Base-by-base conservation (phyloP, 2,888 invertebrate species). In the Blastobasis lacticolella region DNA sequence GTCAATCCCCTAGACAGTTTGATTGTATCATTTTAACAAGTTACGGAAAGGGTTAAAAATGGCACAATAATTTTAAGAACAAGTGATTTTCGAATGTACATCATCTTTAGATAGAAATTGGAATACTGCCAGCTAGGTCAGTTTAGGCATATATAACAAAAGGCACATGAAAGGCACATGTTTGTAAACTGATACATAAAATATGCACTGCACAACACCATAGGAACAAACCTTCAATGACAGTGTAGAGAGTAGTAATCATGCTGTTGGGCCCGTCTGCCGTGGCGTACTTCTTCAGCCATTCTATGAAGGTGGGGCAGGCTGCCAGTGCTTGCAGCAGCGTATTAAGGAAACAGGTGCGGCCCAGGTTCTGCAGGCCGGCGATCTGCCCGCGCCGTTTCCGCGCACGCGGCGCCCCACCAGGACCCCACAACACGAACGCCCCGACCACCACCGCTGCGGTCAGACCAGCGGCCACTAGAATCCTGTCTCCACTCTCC, bases 301-400 rank as follows among this genome's bases (percentile, higher is more conserved):
- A 98, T 9, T 91, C 90, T 54, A 94, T 91, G 70, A 97, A 95
- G 55, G 91, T 91, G 42, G 95, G 94, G 75, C 96, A 96, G 4
- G 97, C 94, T 37, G 97, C 95, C 60, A 97, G 84, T 3, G 96
- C 95, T 85, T 98, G 98, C 37, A 98, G 88, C 47, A 97, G 86
- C 0, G 97, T 95, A 83, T 98, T 98, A 51, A 98, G 85, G 75
- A 97, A 98, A 79, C 98, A 98, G 0, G 97, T 97, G 62, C 95
- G 93, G 45, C 97, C 97, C 58, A 97, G 90, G 86, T 98, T 98
- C 61, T 94, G 94, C 42, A 98, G 89, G 6, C 97, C 98, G 37
- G 94, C 92, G 50, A 95, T 91, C 73, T 94, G 92, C 36, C 95
- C 95, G 64, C 91, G 86, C 38, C 91, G 85, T 67, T 91, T 90